phyloP scores from a whole-genome alignment of 2,888 invertebrate genomes.

The Tetragonula carbonaria region DNA sequence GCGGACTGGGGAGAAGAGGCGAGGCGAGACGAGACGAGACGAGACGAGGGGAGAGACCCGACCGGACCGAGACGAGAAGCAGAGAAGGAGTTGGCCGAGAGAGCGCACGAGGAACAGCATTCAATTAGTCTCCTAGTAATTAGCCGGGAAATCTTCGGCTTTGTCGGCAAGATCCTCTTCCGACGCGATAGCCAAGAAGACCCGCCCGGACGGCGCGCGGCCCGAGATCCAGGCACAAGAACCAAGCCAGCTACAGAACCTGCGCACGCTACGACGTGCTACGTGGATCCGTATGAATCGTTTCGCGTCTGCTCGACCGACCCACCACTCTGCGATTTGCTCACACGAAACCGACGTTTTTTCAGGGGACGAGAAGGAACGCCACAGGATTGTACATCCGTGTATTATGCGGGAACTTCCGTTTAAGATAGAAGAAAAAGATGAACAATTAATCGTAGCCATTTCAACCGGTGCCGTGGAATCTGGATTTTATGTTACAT shows the following conservation, averaged over 20 bases:
- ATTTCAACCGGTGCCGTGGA: no score
- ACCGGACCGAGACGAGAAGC: conserved; percentile 19
- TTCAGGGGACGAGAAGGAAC: no score
- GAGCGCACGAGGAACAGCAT: conserved; percentile 78
- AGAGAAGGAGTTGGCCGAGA: conserved; percentile 29
- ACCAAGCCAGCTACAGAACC: background rate
- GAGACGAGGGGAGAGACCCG: conserved; percentile 24
- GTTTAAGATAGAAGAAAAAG: no score
- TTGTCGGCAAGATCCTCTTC: conserved; percentile 78
- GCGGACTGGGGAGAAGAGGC: conserved; percentile 2
- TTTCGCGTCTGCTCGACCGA: no score
- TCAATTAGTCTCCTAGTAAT: conserved; percentile 84
- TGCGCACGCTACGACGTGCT: no score
- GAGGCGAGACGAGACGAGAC: conserved; percentile 33
- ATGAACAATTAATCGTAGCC: no score
- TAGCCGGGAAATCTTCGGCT: conserved; percentile 83
- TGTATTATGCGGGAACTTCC: no score
- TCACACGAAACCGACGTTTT: no score
- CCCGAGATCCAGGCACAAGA: conserved; percentile 2
- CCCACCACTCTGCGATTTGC: no score
- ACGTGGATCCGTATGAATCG: no score
- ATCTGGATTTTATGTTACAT: no score
- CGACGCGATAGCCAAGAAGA: conserved; percentile 71
- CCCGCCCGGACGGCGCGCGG: conserved; percentile 4
- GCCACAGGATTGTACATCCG: no score